Conservation (phyloP, 2,888 invertebrate genomes). For the Rhopalosiphum nymphaeae region DNA sequence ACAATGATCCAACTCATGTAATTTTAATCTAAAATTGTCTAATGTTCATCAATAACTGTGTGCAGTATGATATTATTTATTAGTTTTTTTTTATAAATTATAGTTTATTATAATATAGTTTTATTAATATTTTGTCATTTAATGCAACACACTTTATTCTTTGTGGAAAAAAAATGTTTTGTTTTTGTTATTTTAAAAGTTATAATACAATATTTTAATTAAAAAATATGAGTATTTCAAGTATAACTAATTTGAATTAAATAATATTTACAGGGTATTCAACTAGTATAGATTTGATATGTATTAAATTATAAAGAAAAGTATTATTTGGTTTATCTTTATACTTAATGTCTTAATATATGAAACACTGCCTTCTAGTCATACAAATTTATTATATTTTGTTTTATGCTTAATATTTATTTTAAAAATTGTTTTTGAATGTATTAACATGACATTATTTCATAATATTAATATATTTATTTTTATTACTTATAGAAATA, state of each 20-base stretch:
- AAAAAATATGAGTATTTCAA: not conserved
- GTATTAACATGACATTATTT: not conserved
- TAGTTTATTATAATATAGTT: not conserved
- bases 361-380: slow-evolving; percentile 25
- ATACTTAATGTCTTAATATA: not conserved
- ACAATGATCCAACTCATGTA: too few relatives aligned
- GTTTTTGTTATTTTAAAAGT: not conserved
- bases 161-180: not conserved
- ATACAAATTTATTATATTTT: not conserved
- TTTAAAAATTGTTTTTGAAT: not conserved
- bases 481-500: not conserved
- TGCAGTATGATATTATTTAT: not conserved
- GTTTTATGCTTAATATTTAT: not conserved
- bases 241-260: not conserved
- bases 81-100: not conserved
- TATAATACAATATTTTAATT: not conserved
- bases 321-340: not conserved
- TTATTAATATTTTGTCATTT: not conserved
- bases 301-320: not conserved
- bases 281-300: not conserved
- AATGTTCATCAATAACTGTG: too few relatives aligned
- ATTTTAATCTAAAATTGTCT: too few relatives aligned
- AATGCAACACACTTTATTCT: not conserved
- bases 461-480: not conserved
- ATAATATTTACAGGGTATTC: not conserved